Base-by-base conservation (phyloP, 2,797 vertebrate genomes). In the Coreius guichenoti region DNA sequence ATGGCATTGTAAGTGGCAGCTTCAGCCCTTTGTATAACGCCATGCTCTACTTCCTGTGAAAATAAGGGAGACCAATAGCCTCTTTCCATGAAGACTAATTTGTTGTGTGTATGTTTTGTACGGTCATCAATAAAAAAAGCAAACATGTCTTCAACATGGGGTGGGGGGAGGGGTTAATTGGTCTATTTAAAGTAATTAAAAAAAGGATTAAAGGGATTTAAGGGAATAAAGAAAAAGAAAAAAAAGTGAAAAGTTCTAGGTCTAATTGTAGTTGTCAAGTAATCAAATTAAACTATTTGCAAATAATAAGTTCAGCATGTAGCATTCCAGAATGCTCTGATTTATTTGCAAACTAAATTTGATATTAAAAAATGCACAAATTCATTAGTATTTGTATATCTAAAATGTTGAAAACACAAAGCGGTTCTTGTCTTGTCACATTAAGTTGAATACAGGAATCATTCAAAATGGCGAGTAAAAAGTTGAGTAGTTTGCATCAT, bases 1-100 rank as follows among this genome's bases (percentile, higher is more conserved):
- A 99, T 83, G 98, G 98, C 94, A 99, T 99, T 90, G 98, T 99
- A 93, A 43, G 67, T 72, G 33, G 97, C 98, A 89, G 97, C 98
- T 88, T 93, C 97, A 85, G 98, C 98, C 90, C 97, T 97, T 5
- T 97, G 98, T 93, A 96, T 98, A 5, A 98, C 97, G 91, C 97
- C 98, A 83, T 98, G 98, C 91, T 99, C 98, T 90, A 99, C 21
- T 68, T 83, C 21, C 72, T 67, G 29, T 49, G 19, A 74, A 74
- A 74, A 82, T 45, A 17, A 16, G 56, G 13, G 23, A 51, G 3
- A 8, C 14, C 5, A 29, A 43, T 14, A 17, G 33, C 17, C 1
- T 17, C 54, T 45, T 43, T 65, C 72, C 21, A 21, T 49, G 12
- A 33, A 56, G 67, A 70, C 14, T 39, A 43, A 67, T 84, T 65